A percentile compares a stretch with the other conserved stretches of the same genome.
Conservation (phyloP, 2,113 vertebrate species). For the Anguilla japonica region DNA sequence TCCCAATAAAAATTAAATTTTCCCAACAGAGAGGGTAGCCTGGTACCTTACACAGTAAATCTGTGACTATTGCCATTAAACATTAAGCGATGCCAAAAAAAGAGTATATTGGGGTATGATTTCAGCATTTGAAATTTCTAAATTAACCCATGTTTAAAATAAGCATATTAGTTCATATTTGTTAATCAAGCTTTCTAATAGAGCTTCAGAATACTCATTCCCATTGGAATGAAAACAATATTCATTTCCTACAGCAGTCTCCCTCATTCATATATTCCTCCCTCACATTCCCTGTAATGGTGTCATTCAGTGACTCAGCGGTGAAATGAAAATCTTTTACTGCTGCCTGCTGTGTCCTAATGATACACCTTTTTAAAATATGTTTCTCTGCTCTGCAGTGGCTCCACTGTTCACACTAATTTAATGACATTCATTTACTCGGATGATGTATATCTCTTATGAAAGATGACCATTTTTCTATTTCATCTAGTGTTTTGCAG, state of each 20-base stretch:
- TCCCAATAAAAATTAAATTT: constrained; percentile 37
- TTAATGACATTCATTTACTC: constrained; percentile 61
- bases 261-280: background rate
- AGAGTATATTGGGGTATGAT: background rate
- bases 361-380: background rate
- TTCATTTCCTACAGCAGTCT: background rate
- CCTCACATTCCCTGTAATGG: constrained; percentile 20
- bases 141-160: background rate
- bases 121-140: background rate
- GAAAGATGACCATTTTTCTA: constrained; percentile 66
- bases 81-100: background rate
- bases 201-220: constrained; percentile 22
- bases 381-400: background rate
- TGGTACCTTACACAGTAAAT: background rate
- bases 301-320: background rate
- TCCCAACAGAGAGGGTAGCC: constrained; percentile 30
- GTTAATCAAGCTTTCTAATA: background rate
- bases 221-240: background rate
- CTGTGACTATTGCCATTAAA: background rate
- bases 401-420: constrained; percentile 61
- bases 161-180: no score
- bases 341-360: background rate
- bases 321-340: background rate
- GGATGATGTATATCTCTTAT: constrained; percentile 63
- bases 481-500: constrained; percentile 48